These are phyloP conservation scores for Lampris megalopsis DNA, from an alignment of 2,113 vertebrate species.

Conservation along the genomic window DNA sequence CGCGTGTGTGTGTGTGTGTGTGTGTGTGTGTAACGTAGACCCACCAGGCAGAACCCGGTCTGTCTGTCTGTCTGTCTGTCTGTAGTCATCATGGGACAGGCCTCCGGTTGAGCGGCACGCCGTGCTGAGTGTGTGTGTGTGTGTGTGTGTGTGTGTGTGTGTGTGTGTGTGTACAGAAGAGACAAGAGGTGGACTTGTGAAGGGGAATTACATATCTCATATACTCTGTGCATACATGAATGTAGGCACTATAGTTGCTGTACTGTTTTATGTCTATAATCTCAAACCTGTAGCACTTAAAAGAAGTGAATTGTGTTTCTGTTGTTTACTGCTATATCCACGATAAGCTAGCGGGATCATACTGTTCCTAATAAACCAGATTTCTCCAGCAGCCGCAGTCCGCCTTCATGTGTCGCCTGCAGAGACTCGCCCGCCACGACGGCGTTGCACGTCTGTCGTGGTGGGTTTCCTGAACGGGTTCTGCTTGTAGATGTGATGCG, in stretches of 20 bases:
- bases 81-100: no score
- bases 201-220: slow-evolving; percentile 60
- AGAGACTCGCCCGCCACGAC: no score
- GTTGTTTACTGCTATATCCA: slow-evolving; percentile 82
- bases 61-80: no score
- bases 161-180: slow-evolving; percentile 35
- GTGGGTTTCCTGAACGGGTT: no score
- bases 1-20: slow-evolving; percentile 39
- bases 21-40: slow-evolving; percentile 56
- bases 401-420: slow-evolving; percentile 18
- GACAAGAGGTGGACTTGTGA: slow-evolving; percentile 33
- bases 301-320: slow-evolving; percentile 74
- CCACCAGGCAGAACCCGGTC: slow-evolving; percentile 40
- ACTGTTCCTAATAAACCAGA: slow-evolving; percentile 81
- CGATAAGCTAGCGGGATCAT: slow-evolving; percentile 79
- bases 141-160: slow-evolving; percentile 43
- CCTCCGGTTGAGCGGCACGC: no score
- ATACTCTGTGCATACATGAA: slow-evolving; percentile 78
- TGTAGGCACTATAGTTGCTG: slow-evolving; percentile 79
- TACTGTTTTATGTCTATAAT: slow-evolving; percentile 79
- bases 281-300: slow-evolving; percentile 81
- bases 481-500: no score
- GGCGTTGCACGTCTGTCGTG: no score
- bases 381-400: slow-evolving; percentile 62
- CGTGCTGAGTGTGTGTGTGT: no score